Conservation (phyloP, 2,113 vertebrate species). For the Pachyramphus minor region DNA sequence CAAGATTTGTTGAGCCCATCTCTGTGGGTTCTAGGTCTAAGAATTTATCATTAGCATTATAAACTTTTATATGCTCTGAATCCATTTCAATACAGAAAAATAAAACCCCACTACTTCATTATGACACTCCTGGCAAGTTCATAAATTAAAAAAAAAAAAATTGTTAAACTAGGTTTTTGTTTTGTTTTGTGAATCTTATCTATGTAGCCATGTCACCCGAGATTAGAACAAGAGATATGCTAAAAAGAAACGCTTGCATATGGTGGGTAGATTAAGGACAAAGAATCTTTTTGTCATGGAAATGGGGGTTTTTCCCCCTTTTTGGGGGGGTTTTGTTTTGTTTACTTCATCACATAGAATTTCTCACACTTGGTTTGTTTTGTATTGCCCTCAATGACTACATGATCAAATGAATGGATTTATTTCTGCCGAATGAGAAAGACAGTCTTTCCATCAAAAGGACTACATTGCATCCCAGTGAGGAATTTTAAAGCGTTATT, state of each 20-base stretch:
- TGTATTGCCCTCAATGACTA: slow-evolving; percentile 88
- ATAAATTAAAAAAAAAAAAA: slow-evolving; percentile 67
- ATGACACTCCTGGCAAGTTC: slow-evolving; percentile 24
- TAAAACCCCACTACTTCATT: slow-evolving; percentile 17
- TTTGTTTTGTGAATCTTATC: slow-evolving; percentile 67
- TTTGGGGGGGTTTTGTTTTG: slow-evolving; percentile 77
- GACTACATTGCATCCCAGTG: slow-evolving; percentile 84
- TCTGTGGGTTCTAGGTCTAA: background rate
- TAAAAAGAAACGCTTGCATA: slow-evolving; percentile 87
- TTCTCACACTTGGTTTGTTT: slow-evolving; percentile 97
- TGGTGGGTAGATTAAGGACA: slow-evolving; percentile 88
- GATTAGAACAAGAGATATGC: slow-evolving; percentile 80
- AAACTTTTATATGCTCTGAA: slow-evolving; percentile 49
- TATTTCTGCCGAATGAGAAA: slow-evolving; percentile 88
- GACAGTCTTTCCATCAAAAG: slow-evolving; percentile 84
- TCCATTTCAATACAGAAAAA: background rate
- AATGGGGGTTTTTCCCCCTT: slow-evolving; percentile 74
- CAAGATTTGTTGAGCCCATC: background rate
- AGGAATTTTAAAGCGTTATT: slow-evolving; percentile 83
- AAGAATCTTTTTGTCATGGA: slow-evolving; percentile 95
- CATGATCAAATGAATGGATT: slow-evolving; percentile 90
- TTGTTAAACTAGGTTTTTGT: slow-evolving; percentile 59
- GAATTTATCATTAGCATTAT: background rate
- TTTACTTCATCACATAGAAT: slow-evolving; percentile 95
- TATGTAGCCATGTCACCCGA: slow-evolving; percentile 74